Evolutionary conservation across 1,140 invertebrate species (phyloP).

Genomic region (Drosophila pandora): DNA sequence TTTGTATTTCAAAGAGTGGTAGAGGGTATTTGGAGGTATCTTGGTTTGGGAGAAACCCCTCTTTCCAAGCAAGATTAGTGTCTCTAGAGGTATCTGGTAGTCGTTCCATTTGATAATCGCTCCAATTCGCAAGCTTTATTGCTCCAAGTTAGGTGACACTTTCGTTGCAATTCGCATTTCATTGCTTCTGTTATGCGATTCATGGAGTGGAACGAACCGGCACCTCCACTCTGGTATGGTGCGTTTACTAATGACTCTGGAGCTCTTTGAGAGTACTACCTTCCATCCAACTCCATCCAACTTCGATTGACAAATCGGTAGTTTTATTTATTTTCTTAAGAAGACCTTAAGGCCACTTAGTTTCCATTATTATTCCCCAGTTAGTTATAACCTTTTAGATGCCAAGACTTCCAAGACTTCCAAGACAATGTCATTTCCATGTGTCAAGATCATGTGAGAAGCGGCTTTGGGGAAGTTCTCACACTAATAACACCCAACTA

Average conservation of each 20-base stretch:
- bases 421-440: constrained; percentile 46
- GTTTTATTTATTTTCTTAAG: background rate
- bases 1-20: constrained; percentile 4
- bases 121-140: background rate
- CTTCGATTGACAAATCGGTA: background rate
- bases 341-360: too few species aligned
- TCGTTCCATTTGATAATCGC: too few species aligned
- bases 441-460: constrained; percentile 49
- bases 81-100: background rate
- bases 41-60: too few species aligned
- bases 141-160: constrained; percentile 60
- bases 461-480: constrained; percentile 23
- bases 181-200: constrained; percentile 41
- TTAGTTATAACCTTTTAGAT: background rate
- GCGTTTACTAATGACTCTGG: too few species aligned
- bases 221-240: constrained; percentile 9
- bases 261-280: too few species aligned
- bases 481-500: constrained; percentile 31
- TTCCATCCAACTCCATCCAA: too few species aligned
- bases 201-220: constrained; percentile 71
- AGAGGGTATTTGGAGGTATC: background rate
- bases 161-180: constrained; percentile 68
- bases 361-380: background rate
- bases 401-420: background rate
- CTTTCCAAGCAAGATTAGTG: background rate